Percentiles rank a stretch among this genome's conserved stretches.
Conservation (phyloP, 2,888 invertebrate species). For the Allolobophora icterica region DNA sequence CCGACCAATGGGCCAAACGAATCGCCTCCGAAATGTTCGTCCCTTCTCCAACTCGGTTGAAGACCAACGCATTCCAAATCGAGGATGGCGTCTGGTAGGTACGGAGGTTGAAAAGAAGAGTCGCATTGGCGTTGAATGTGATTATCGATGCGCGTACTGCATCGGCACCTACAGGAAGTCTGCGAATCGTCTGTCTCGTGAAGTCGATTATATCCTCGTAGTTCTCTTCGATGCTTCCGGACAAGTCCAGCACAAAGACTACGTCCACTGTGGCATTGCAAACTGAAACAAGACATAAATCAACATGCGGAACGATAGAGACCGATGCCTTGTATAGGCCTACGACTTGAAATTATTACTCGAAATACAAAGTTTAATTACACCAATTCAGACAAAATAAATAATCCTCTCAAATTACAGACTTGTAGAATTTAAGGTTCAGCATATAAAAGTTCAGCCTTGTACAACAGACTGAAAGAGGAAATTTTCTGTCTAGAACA, state of each 20-base stretch:
- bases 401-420: too few relatives aligned
- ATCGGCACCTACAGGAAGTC: slow-evolving; percentile 58
- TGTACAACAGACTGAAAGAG: too few relatives aligned
- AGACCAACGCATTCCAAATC: slow-evolving; percentile 44
- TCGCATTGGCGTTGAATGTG: slow-evolving; percentile 61
- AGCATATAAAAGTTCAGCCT: too few relatives aligned
- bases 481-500: too few relatives aligned
- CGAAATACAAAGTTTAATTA: too few relatives aligned
- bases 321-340: too few relatives aligned
- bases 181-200: slow-evolving; percentile 57
- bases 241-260: slow-evolving; percentile 58
- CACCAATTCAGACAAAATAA: too few relatives aligned
- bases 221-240: slow-evolving; percentile 53
- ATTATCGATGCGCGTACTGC: slow-evolving; percentile 61
- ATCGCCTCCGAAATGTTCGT: slow-evolving; percentile 46
- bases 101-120: slow-evolving; percentile 53
- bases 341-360: too few relatives aligned
- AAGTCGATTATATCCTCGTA: slow-evolving; percentile 53
- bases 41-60: slow-evolving; percentile 40
- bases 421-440: too few relatives aligned
- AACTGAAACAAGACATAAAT: slow-evolving; percentile 35
- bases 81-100: slow-evolving; percentile 37
- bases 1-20: slow-evolving; percentile 29
- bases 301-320: neutral
- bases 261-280: slow-evolving; percentile 49